These are phyloP conservation scores for Nemotelus pantherinus DNA, from an alignment of 2,888 invertebrate species.

Conservation along the genomic window DNA sequence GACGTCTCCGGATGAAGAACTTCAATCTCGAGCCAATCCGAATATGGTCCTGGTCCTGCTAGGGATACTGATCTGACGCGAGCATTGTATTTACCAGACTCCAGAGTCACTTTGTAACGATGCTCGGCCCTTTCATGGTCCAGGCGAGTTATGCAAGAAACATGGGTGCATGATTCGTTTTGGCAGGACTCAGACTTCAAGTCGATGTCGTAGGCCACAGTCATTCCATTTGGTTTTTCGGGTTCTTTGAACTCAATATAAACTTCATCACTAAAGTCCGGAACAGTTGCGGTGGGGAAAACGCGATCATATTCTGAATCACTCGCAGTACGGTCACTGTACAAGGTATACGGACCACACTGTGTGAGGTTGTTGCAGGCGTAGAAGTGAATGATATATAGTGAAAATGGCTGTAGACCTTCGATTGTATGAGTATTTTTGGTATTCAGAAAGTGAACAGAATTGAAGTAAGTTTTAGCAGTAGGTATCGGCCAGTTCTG, in stretches of 20 bases:
- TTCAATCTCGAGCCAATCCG: constrained; percentile 51
- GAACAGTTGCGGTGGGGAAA: constrained; percentile 55
- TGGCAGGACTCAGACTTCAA: constrained; percentile 51
- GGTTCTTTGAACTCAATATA: constrained; percentile 70
- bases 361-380: constrained; percentile 69
- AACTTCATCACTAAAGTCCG: constrained; percentile 50
- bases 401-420: constrained; percentile 68
- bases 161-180: constrained; percentile 56
- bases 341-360: constrained; percentile 66
- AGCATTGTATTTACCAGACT: constrained; percentile 65
- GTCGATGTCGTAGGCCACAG: constrained; percentile 72
- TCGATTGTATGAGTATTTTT: constrained; percentile 55
- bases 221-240: constrained; percentile 71
- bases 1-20: neutral
- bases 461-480: constrained; percentile 30
- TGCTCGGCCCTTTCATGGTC: constrained; percentile 55
- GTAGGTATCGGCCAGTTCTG: constrained; percentile 12
- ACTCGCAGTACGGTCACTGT: constrained; percentile 66
- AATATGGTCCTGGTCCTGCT: constrained; percentile 67
- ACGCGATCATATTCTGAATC: constrained; percentile 64
- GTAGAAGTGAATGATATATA: constrained; percentile 70
- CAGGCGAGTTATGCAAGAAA: constrained; percentile 67
- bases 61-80: constrained; percentile 70
- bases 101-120: constrained; percentile 47
- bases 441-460: constrained; percentile 8